A percentile compares a stretch with the other conserved stretches of the same genome.
Conservation (phyloP, 2,113 vertebrate species). For the Cynoglossus semilaevis region DNA sequence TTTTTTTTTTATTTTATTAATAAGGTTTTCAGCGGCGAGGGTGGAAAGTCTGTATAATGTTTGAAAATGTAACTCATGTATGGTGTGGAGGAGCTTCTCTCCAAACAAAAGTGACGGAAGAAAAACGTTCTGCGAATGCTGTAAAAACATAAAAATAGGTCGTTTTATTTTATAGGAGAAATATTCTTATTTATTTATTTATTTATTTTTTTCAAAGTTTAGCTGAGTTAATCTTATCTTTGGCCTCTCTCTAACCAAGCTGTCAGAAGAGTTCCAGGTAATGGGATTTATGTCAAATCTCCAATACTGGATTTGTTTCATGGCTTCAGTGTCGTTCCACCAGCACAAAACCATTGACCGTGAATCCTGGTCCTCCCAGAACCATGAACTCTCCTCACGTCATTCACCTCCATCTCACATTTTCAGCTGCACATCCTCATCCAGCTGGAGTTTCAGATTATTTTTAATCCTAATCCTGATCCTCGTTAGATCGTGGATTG, state of each 20-base stretch:
- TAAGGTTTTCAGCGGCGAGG: no score
- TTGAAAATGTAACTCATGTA: conserved; percentile 35
- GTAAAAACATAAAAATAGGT: conserved; percentile 26
- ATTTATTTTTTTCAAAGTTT: conserved; percentile 31
- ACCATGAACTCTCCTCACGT: conserved; percentile 1
- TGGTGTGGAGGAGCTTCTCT: conserved; percentile 46
- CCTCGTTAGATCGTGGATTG: neutral
- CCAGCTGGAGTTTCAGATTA: conserved; percentile 2
- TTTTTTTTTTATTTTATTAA: neutral
- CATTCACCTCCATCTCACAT: conserved; percentile 38
- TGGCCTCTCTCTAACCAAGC: conserved; percentile 82
- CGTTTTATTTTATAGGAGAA: conserved; percentile 7
- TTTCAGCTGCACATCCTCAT: conserved; percentile 30
- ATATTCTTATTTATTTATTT: neutral
- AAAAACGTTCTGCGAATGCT: conserved; percentile 22
- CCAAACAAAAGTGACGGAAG: conserved; percentile 42
- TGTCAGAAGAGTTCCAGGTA: conserved; percentile 83
- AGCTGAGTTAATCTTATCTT: conserved; percentile 59
- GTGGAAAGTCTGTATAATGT: conserved; percentile 18
- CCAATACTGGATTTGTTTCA: conserved; percentile 84
- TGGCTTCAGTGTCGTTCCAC: conserved; percentile 75
- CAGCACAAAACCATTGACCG: conserved; percentile 42
- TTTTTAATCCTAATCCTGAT: neutral
- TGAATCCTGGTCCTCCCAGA: conserved; percentile 13
- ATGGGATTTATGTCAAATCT: conserved; percentile 67